A percentile compares a stretch with the other conserved stretches of the same genome.
Evolutionary conservation across 2,113 vertebrate genomes (phyloP).

Genomic region (Emydura subglobosa): DNA sequence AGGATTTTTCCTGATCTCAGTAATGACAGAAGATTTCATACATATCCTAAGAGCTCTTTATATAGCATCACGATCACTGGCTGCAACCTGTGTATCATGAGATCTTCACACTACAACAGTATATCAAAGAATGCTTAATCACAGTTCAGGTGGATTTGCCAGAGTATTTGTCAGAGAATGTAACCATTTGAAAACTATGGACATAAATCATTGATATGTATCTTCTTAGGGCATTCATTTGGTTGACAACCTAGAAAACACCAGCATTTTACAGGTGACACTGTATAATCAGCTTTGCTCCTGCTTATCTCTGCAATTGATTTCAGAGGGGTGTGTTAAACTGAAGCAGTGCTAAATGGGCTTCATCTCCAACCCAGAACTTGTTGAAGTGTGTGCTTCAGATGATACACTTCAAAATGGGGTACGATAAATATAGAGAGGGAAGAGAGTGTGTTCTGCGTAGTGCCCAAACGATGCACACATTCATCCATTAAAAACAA

Average conservation of each 20-base stretch:
- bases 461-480: rapidly evolving
- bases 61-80: background rate
- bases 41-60: background rate
- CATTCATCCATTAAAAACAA: background rate
- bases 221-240: background rate
- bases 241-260: background rate
- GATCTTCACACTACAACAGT: background rate
- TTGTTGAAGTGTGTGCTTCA: background rate
- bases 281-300: background rate
- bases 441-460: background rate
- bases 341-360: rapidly evolving
- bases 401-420: background rate
- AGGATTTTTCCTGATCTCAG: background rate
- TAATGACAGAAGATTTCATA: background rate
- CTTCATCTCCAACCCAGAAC: background rate
- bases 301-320: background rate
- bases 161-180: background rate
- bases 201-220: background rate
- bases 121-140: background rate
- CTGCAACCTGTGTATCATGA: background rate
- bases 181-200: background rate
- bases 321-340: background rate
- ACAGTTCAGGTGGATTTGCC: background rate
- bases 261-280: background rate
- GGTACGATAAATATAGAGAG: background rate